These are phyloP conservation scores for Urocynchramus pylzowi DNA, from an alignment of 2,113 vertebrate genomes.

Conservation along the genomic window DNA sequence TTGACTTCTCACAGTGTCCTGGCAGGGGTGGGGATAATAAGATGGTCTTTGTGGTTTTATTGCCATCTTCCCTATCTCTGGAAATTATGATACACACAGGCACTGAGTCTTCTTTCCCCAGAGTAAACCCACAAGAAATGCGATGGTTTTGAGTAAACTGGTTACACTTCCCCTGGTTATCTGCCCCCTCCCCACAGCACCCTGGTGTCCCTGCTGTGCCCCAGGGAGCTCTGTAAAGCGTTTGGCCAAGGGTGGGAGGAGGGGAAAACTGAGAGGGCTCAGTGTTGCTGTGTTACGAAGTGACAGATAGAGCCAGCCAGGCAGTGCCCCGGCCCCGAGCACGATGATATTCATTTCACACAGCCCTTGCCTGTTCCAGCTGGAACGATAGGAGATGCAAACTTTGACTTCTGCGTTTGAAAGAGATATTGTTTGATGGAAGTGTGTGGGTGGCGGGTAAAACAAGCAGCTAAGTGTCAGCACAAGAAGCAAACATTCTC, in stretches of 20 bases:
- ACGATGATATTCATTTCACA: conserved; percentile 44
- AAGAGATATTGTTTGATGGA: conserved; percentile 76
- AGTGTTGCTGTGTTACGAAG: not conserved
- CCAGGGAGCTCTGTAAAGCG: not conserved
- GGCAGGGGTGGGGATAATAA: rapidly evolving
- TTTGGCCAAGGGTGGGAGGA: not conserved
- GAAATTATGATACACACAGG: not conserved
- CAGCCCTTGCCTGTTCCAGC: conserved; percentile 48
- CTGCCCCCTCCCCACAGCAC: not conserved
- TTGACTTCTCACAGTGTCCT: not conserved
- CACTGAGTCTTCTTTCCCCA: not conserved
- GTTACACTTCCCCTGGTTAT: not conserved
- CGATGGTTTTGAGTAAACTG: not conserved
- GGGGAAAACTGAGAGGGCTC: not conserved
- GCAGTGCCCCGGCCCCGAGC: not conserved
- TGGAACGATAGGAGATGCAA: conserved; percentile 69
- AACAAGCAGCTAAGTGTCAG: conserved; percentile 73
- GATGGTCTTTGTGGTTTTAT: not conserved
- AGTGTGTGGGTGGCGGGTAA: conserved; percentile 72
- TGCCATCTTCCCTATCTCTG: not conserved
- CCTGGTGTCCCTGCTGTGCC: rapidly evolving
- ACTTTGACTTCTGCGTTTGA: conserved; percentile 72
- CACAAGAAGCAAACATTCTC: conserved; percentile 68
- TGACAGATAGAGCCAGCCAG: conserved; percentile 4
- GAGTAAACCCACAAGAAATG: not conserved